These are phyloP conservation scores for Mercenaria mercenaria DNA, from an alignment of 1,140 invertebrate species.

Conservation along the genomic window DNA sequence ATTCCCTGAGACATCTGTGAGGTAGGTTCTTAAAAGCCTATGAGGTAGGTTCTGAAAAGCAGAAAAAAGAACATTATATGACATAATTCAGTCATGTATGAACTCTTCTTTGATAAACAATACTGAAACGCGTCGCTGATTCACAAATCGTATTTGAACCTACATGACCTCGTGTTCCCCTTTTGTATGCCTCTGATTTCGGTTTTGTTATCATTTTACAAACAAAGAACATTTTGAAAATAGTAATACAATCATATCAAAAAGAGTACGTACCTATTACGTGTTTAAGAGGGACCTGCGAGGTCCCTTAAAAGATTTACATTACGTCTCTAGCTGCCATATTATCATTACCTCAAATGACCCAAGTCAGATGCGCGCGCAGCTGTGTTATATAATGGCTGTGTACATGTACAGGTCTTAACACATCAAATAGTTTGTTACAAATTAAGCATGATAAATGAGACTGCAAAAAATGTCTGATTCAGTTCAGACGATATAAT, in stretches of 20 bases:
- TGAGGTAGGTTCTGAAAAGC: slow-evolving; percentile 29
- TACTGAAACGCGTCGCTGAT: slow-evolving; percentile 48
- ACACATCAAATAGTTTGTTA: slow-evolving; percentile 27
- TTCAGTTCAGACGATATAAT: too few relatives aligned
- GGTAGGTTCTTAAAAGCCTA: slow-evolving; percentile 3
- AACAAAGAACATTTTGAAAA: slow-evolving; percentile 49
- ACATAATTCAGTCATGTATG: neutral
- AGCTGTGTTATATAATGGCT: slow-evolving; percentile 69
- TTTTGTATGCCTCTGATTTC: slow-evolving; percentile 15
- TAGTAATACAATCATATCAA: slow-evolving; percentile 9
- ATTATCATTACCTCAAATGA: slow-evolving; percentile 68
- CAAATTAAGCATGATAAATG: too few relatives aligned
- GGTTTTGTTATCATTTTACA: neutral
- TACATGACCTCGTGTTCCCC: slow-evolving; percentile 63
- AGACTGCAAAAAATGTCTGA: too few relatives aligned
- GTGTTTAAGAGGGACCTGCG: slow-evolving; percentile 48
- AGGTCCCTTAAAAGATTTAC: slow-evolving; percentile 50
- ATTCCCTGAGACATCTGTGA: slow-evolving; percentile 43
- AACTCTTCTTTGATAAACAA: slow-evolving; percentile 5
- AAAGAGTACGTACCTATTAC: slow-evolving; percentile 52
- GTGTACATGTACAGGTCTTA: neutral
- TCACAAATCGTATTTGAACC: slow-evolving; percentile 64
- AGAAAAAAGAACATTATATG: slow-evolving; percentile 25
- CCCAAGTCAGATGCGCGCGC: slow-evolving; percentile 68
- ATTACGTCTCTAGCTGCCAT: slow-evolving; percentile 57